phyloP scores from a whole-genome alignment of 2,797 vertebrate species.

The Megaceryle alcyon region DNA sequence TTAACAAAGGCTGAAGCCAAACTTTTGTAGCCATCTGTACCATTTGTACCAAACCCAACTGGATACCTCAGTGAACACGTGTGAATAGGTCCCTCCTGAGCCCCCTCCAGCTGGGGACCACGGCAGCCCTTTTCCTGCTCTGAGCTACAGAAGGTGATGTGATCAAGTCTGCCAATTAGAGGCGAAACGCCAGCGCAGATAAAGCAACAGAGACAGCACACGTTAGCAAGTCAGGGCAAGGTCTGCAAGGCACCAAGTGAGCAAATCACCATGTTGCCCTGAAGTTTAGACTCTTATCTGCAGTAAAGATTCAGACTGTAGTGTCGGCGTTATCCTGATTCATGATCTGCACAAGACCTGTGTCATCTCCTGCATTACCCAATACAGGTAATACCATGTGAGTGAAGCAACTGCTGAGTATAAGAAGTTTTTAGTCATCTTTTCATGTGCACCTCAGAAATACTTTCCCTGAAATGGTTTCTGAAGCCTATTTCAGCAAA shows the following conservation, averaged over 20 bases:
- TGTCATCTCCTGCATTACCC: rapidly evolving
- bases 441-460: not conserved
- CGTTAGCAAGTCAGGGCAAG: not conserved
- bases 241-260: not conserved
- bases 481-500: not conserved
- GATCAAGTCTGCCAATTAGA: not conserved
- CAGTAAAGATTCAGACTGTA: not conserved
- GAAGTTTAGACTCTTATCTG: not conserved
- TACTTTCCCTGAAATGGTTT: not conserved
- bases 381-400: rapidly evolving
- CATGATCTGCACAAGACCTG: not conserved
- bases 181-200: not conserved
- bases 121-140: not conserved
- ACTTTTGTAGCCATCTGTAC: not conserved
- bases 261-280: not conserved
- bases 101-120: not conserved
- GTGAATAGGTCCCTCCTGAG: not conserved
- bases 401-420: not conserved
- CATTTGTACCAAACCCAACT: not conserved
- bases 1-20: not conserved
- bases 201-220: not conserved
- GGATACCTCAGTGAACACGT: not conserved
- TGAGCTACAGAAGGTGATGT: rapidly evolving
- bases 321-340: not conserved
- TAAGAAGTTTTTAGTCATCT: not conserved